Evolutionary conservation across 1,140 invertebrate genomes (phyloP).

Genomic region (Microvelia longipes): DNA sequence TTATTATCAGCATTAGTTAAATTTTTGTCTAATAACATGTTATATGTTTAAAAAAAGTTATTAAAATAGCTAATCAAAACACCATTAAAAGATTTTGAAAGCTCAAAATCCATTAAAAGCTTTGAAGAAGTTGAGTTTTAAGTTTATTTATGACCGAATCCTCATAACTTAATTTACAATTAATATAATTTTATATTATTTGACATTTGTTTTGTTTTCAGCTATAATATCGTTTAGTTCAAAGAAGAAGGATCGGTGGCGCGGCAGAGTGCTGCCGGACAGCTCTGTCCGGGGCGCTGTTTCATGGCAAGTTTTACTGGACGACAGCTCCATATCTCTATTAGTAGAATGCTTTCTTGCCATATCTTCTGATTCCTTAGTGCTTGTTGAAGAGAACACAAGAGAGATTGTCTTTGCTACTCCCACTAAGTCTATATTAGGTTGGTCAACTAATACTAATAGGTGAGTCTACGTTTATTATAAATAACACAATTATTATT

Average conservation of each 20-base stretch:
- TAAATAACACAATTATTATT: too few relatives aligned
- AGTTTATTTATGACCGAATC: too few relatives aligned
- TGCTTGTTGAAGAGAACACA: conserved; percentile 68
- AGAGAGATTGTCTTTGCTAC: conserved; percentile 74
- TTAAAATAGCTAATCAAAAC: too few relatives aligned
- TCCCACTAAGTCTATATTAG: conserved; percentile 66
- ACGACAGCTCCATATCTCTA: conserved; percentile 49
- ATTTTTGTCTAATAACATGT: too few relatives aligned
- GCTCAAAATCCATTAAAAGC: too few relatives aligned
- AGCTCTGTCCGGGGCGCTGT: conserved; percentile 52
- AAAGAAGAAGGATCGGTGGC: conserved; percentile 50
- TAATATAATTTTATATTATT: background rate
- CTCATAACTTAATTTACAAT: background rate
- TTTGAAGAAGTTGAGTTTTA: too few relatives aligned
- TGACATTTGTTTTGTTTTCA: conserved; percentile 19
- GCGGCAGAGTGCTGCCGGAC: conserved; percentile 51
- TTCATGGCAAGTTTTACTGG: conserved; percentile 57
- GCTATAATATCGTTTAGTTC: conserved; percentile 51
- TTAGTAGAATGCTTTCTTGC: conserved; percentile 68
- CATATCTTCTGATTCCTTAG: conserved; percentile 71
- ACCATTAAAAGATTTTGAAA: too few relatives aligned
- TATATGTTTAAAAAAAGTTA: too few relatives aligned
- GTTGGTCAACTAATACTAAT: conserved; percentile 54
- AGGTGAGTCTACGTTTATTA: conserved; percentile 32
- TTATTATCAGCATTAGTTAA: too few relatives aligned